Base-by-base conservation (phyloP, 1,140 invertebrate genomes). In the Drosophila santomea region DNA sequence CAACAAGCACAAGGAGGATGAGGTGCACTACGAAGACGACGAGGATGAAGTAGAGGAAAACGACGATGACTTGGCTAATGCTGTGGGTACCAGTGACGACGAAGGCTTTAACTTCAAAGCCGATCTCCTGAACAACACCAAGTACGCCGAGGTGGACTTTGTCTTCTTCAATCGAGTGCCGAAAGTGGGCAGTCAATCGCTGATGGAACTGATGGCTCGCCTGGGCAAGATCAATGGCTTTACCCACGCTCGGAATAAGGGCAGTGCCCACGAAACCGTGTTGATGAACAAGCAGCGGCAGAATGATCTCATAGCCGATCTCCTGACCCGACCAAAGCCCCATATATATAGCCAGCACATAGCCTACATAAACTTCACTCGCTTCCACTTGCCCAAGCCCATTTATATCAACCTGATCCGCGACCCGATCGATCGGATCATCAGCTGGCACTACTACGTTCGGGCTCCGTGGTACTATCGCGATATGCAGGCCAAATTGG, bases 401-500 rank as follows among this genome's bases (percentile, higher is more conserved):
- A 97, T 98, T 76, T 98, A 97, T 92, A 96, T 98, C 55, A 98
- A 98, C 93, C 93, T 98, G 74, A 96, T 98, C 1, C 94, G 97
- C 15, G 97, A 98, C 93, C 97, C 97, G 0, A 95, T 98, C 14
- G 97, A 98, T 92, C 94, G 97, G 35, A 95, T 98, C 3, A 97
- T 98, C 82, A 98, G 97, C 2, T 97, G 97, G 96, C 98, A 97
- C 93, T 98, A 98, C 86, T 92, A 92, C 74, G 95, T 98, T 2
- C 93, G 97, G 57, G 97, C 97, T 3, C 96, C 96, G 2, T 98
- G 97, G 97, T 96, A 96, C 92, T 97, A 97, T 79, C 96, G 97
- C 0, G 97, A 98, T 83, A 94, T 97, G 85, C 97, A 97, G 88
- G 95, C 96, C 79, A 96, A 96, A 44, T 96, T 97, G 92, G 97